Evolutionary conservation across 2,797 vertebrate genomes (phyloP), one percentile per base, ranked within the genome.

Genomic region (Carapus acus): DNA sequence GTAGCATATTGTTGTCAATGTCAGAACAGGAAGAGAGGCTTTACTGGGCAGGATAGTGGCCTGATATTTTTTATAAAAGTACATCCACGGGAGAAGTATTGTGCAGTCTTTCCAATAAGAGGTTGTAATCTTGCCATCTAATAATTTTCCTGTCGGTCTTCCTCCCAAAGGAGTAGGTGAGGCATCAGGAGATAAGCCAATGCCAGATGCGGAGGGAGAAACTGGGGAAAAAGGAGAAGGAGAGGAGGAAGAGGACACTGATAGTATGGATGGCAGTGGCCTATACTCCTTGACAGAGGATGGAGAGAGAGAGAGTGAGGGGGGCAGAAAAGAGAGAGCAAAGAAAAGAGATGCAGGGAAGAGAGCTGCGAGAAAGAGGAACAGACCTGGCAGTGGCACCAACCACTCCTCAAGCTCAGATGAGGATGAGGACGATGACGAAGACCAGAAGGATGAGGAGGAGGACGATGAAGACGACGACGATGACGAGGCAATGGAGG

Each of bases 211-310:
- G 15, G 84, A 85, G 54, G 73, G 22, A 37, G 77, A 76, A 20
- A 56, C 43, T 0, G 59, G 36, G 39, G 49, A 34, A 40, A 77
- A 69, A 42, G 16, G 44, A 54, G 81, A 74, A 14, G 76, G 46
- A 0, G 89, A 86, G 1, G 91, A 93, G 19, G 92, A 94, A 11
- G 93, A 93, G 58, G 94, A 98, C 84, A 92, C 93, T 0, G 95
- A 97, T 82, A 97, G 94, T 79, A 93, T 97, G 94, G 95, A 97
- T 0, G 93, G 94, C 78, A 93, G 92, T 0, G 91, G 91, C 1
- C 90, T 90, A 62, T 98, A 90, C 81, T 93, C 91, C 43, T 80
- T 96, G 49, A 93, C 82, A 0, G 94, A 96, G 54, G 92, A 95
- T 3, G 87, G 76, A 0, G 86, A 87, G 16, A 50, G 79, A 47